These are phyloP conservation scores for Drosophila cognata DNA, from an alignment of 2,888 invertebrate species.

Conservation along the genomic window DNA sequence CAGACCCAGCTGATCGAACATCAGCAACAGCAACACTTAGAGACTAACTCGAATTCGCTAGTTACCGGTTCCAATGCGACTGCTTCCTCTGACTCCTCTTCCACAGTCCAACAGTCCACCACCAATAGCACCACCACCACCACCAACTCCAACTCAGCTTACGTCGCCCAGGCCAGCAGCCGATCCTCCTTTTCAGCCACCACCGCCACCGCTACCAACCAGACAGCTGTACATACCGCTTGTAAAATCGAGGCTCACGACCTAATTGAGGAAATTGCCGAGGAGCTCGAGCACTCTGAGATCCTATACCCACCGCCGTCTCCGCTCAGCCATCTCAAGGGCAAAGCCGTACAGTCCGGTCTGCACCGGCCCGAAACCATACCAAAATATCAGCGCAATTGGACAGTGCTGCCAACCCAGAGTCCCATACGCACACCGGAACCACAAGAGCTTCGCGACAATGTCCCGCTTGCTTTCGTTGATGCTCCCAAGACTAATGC, in stretches of 20 bases:
- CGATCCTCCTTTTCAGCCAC: slow-evolving; percentile 45
- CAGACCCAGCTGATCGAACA: slow-evolving; percentile 43
- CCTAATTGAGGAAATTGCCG: slow-evolving; percentile 81
- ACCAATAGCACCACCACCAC: slow-evolving; percentile 42
- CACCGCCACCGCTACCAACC: slow-evolving; percentile 14
- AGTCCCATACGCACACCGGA: slow-evolving; percentile 87
- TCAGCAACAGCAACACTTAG: slow-evolving; percentile 35
- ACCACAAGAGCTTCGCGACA: slow-evolving; percentile 85
- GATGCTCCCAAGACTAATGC: slow-evolving; percentile 75
- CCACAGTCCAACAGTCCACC: slow-evolving; percentile 81
- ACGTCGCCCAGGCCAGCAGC: slow-evolving; percentile 29
- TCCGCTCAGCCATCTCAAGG: slow-evolving; percentile 82
- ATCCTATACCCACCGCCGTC: slow-evolving; percentile 83
- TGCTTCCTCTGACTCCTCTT: slow-evolving; percentile 82
- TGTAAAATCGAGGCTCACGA: slow-evolving; percentile 72
- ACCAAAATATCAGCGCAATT: slow-evolving; percentile 88
- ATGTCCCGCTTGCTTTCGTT: slow-evolving; percentile 85
- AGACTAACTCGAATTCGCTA: slow-evolving; percentile 57
- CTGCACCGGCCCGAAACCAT: slow-evolving; percentile 88
- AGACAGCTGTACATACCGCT: slow-evolving; percentile 39
- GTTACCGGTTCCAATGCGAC: slow-evolving; percentile 68
- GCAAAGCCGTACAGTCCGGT: slow-evolving; percentile 85
- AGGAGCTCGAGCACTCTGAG: slow-evolving; percentile 82
- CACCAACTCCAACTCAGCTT: slow-evolving; percentile 32
- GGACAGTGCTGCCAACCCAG: slow-evolving; percentile 87